A percentile compares a stretch with the other conserved stretches of the same genome.
These are phyloP conservation scores for Trematocara stigmaticum DNA, from an alignment of 2,113 vertebrate genomes.

Conservation along the genomic window DNA sequence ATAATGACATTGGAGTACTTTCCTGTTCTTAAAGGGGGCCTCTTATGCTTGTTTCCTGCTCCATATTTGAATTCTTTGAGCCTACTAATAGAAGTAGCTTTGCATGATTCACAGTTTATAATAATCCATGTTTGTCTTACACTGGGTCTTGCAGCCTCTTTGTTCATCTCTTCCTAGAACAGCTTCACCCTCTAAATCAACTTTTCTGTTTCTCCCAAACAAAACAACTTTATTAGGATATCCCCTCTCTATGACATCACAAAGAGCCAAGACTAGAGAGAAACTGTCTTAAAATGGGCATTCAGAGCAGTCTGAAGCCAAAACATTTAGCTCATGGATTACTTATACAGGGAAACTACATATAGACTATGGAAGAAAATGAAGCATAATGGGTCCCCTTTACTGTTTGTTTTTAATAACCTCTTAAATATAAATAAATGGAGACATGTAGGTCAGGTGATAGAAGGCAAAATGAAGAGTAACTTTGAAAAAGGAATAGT, in stretches of 20 bases:
- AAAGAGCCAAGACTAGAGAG: not conserved
- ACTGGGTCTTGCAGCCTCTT: not conserved
- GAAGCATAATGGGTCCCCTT: not conserved
- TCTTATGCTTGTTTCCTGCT: not conserved
- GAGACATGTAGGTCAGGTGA: not conserved
- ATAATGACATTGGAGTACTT: not conserved
- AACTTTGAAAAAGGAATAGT: conserved; percentile 31
- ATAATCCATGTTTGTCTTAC: not conserved
- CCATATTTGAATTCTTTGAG: not conserved
- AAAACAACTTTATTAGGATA: not conserved
- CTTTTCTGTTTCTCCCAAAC: not conserved
- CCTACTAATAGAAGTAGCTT: not conserved
- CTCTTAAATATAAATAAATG: conserved; percentile 2
- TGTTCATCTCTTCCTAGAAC: not conserved
- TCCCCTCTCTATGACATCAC: not conserved
- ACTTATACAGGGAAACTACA: not conserved
- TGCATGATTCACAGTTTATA: not conserved
- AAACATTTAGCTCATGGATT: not conserved
- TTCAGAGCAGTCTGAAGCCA: not conserved
- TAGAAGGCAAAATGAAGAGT: not conserved
- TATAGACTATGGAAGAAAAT: not conserved
- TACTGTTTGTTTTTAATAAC: not conserved
- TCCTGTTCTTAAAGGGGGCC: not conserved
- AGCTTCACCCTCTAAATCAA: not conserved
- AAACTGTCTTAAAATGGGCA: not conserved